A percentile compares a stretch with the other conserved stretches of the same genome.
These are phyloP conservation scores for Octopus sinensis DNA, from an alignment of 1,140 invertebrate species.

Conservation along the genomic window DNA sequence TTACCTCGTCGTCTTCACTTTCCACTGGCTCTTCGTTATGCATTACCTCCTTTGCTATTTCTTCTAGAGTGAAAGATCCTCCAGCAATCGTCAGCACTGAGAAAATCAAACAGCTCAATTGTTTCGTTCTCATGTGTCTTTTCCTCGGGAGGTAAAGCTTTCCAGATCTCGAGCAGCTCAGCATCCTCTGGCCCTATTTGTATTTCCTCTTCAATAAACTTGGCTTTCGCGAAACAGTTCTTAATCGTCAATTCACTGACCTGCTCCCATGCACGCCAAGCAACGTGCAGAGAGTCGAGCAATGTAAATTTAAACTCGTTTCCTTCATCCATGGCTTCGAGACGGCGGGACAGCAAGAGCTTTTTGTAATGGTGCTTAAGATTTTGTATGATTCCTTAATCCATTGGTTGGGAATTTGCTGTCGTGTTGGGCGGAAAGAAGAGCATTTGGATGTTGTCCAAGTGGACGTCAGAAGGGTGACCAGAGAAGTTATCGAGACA, in stretches of 20 bases:
- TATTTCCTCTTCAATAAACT: background rate
- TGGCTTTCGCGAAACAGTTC: background rate
- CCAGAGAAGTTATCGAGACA: constrained; percentile 1
- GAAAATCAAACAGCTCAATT: no score
- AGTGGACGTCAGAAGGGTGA: background rate
- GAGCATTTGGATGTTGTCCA: background rate
- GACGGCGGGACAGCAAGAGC: background rate
- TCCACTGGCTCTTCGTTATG: no score
- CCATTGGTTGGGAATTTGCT: background rate
- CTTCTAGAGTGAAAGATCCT: no score
- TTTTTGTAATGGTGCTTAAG: background rate
- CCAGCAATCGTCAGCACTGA: no score
- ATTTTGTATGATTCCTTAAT: background rate
- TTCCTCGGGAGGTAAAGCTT: background rate
- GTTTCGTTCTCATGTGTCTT: no score
- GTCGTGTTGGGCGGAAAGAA: background rate
- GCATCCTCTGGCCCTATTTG: background rate
- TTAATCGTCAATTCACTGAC: background rate
- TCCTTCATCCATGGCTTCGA: background rate
- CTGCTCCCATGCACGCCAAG: background rate
- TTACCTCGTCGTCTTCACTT: no score
- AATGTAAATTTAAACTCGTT: background rate
- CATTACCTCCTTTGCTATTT: no score
- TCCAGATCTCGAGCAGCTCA: background rate
- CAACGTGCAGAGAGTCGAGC: background rate